Conservation (phyloP, 2,888 invertebrate genomes). For the Ennomos fuscantarius region DNA sequence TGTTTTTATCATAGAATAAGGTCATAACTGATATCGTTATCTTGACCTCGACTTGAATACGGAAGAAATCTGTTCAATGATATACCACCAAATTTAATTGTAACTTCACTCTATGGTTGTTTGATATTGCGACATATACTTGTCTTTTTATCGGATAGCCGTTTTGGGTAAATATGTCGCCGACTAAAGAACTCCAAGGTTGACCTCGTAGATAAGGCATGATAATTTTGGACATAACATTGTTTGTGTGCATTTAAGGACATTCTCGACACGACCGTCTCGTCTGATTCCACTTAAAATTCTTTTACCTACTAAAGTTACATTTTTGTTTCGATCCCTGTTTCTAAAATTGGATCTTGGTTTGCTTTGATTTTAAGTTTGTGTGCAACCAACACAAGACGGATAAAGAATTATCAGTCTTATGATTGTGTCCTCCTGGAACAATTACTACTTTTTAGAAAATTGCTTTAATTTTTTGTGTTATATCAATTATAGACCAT, state of each 20-base stretch:
- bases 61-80: constrained; percentile 70
- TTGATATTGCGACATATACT: constrained; percentile 37
- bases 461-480: too few relatives aligned
- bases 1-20: constrained; percentile 64
- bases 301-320: constrained; percentile 13
- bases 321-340: constrained; percentile 23
- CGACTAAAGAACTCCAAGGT: constrained; percentile 76
- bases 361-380: constrained; percentile 22
- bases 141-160: constrained; percentile 57
- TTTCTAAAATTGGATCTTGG: constrained; percentile 23
- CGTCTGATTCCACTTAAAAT: constrained; percentile 31
- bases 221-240: constrained; percentile 76
- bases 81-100: constrained; percentile 61
- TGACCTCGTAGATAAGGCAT: constrained; percentile 77
- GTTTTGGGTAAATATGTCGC: constrained; percentile 69
- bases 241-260: constrained; percentile 57
- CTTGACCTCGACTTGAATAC: constrained; percentile 67
- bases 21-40: constrained; percentile 69
- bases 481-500: too few relatives aligned
- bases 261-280: constrained; percentile 49
- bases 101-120: constrained; percentile 39
- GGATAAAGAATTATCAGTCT: too few relatives aligned
- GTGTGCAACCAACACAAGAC: too few relatives aligned
- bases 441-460: too few relatives aligned
- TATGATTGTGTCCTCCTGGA: too few relatives aligned